Evolutionary conservation across 2,113 vertebrate genomes (phyloP), one percentile per base, ranked within the genome.

Genomic region (Tapirus terrestris): DNA sequence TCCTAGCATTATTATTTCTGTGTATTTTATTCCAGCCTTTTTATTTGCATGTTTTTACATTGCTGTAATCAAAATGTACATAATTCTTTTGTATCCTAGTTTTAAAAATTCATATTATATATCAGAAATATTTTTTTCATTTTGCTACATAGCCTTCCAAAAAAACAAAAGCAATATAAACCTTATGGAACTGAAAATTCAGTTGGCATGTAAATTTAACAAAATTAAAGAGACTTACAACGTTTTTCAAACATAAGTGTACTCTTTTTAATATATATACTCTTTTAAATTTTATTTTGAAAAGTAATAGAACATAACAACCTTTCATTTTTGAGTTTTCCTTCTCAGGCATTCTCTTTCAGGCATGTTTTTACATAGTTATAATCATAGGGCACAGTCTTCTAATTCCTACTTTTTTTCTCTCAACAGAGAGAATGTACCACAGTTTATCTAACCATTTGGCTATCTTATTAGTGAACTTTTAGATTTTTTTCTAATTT

Each of bases 201-300:
- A 79, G 17, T 91, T 97, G 58, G 29, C 23, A 56, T 53, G 2
- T 93, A 13, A 91, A 77, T 95, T 72, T 89, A 45, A 58, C 68
- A 20, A 25, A 70, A 82, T 92, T 79, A 48, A 67, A 91, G 86
- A 67, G 70, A 20, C 48, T 17, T 36, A 29, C 5, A 77, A 65
- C 17, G 36, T 77, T 56, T 93, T 77, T 45, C 60, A 93, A 91
- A 68, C 8, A 4, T 89, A 92, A 68, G 43, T 43, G 51, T 3
- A 85, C 11, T 89, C 68, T 60, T 89, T 90, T 77, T 68, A 51
- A 91, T 89, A 60, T 91, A 36, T 84, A 67, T 36, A 27, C 10
- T 80, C 23, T 94, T 80, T 58, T 31, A n/a, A 86, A 83, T 77
- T 77, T 96, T 96, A 88, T 91, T 91, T 94, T 93, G 56, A 94